These are phyloP conservation scores for Lithophane socia DNA, from an alignment of 2,888 invertebrate genomes.

Conservation along the genomic window DNA sequence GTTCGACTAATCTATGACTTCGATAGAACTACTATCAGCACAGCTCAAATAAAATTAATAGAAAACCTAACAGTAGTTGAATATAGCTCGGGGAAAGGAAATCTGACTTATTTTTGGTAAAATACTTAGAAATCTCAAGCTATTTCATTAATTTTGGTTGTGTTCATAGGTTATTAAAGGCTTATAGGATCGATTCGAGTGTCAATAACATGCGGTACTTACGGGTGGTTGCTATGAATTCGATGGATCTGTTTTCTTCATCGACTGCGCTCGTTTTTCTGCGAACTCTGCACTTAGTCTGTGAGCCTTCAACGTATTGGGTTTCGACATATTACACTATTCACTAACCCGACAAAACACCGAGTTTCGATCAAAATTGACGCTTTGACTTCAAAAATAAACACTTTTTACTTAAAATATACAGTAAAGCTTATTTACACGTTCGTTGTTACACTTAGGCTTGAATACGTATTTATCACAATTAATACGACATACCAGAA, in stretches of 20 bases:
- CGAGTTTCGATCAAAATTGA: conserved; percentile 67
- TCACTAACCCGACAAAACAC: conserved; percentile 70
- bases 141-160: background rate
- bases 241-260: conserved; percentile 85
- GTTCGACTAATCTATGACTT: background rate
- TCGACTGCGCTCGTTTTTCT: conserved; percentile 83
- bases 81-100: background rate
- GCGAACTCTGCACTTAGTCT: conserved; percentile 89
- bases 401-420: conserved; percentile 69
- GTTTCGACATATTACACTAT: conserved; percentile 86
- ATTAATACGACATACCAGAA: conserved; percentile 68
- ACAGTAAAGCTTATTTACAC: conserved; percentile 72
- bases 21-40: background rate
- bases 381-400: conserved; percentile 70
- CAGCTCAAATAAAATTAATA: background rate
- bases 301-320: conserved; percentile 87
- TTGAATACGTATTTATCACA: conserved; percentile 75
- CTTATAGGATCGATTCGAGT: conserved; percentile 43
- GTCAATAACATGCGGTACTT: conserved; percentile 73
- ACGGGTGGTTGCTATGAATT: conserved; percentile 89
- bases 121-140: background rate
- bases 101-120: background rate
- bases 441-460: conserved; percentile 80
- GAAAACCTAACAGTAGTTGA: background rate
- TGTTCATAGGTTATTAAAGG: conserved; percentile 14